Evolutionary conservation across 2,797 vertebrate species (phyloP).

Genomic region (Naso thynnoides): DNA sequence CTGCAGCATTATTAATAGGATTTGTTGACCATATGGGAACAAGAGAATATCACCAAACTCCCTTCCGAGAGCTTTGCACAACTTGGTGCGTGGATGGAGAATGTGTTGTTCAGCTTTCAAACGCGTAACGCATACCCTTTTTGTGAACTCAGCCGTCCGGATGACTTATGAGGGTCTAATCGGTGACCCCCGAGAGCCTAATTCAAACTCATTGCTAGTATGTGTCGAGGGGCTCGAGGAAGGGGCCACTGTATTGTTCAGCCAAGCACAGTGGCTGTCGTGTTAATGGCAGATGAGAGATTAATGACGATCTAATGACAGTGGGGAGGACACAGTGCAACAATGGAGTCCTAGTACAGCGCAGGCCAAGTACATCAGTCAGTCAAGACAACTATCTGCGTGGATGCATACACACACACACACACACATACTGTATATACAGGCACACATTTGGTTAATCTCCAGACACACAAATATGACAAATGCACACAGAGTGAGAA

Average conservation of each 20-base stretch:
- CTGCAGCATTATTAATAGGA: background rate
- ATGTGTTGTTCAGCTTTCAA: conserved; percentile 14
- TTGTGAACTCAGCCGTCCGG: conserved; percentile 75
- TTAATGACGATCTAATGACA: conserved; percentile 81
- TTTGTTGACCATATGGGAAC: background rate
- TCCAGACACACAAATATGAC: conserved; percentile 25
- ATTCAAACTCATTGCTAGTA: conserved; percentile 76
- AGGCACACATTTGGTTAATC: no score
- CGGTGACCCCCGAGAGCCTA: conserved; percentile 78
- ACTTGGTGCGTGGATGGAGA: conserved; percentile 5
- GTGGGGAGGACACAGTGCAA: conserved; percentile 71
- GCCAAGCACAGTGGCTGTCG: conserved; percentile 69
- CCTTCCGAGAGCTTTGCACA: background rate
- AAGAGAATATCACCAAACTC: background rate
- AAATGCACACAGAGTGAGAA: conserved; percentile 22
- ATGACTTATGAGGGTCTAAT: conserved; percentile 78
- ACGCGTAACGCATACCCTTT: conserved; percentile 65
- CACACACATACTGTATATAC: conserved; percentile 17
- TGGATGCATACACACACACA: conserved; percentile 30
- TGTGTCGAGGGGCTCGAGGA: conserved; percentile 57
- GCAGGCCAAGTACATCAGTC: conserved; percentile 69
- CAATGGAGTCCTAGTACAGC: conserved; percentile 67
- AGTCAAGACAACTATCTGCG: conserved; percentile 59
- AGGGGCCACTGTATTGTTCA: conserved; percentile 64
- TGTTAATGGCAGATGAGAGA: conserved; percentile 81